Evolutionary conservation across 2,888 invertebrate genomes (phyloP).

Genomic region (Pachymerium ferrugineum): DNA sequence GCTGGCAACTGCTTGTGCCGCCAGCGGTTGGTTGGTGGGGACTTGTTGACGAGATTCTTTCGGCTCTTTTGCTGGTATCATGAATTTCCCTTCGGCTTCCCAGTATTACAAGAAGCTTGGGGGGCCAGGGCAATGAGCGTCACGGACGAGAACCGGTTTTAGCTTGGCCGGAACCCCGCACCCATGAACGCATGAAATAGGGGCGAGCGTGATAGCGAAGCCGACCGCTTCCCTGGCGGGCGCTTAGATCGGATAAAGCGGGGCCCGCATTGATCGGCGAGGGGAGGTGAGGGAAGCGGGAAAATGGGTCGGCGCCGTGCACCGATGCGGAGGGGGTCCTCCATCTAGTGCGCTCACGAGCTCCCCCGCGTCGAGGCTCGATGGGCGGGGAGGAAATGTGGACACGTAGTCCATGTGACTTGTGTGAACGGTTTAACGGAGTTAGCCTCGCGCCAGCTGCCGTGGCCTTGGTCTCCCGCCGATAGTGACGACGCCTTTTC

Average conservation of each 20-base stretch:
- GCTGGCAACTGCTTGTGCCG: slow-evolving; percentile 23
- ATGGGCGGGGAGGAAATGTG: not conserved
- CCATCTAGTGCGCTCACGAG: too few species aligned
- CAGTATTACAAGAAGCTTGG: not conserved
- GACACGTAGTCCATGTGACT: not conserved
- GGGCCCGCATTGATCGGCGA: slow-evolving; percentile 15
- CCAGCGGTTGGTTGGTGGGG: slow-evolving; percentile 1
- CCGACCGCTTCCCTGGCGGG: slow-evolving; percentile 8
- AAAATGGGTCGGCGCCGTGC: not conserved
- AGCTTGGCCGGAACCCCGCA: slow-evolving; percentile 30
- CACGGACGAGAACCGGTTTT: slow-evolving; percentile 28
- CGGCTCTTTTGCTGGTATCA: not conserved
- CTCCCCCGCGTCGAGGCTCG: not conserved
- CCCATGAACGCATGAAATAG: slow-evolving; percentile 5
- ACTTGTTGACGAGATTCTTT: not conserved
- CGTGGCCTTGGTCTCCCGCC: not conserved
- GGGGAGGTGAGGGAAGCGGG: not conserved
- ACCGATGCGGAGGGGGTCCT: not conserved
- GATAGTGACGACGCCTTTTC: not conserved
- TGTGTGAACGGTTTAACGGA: not conserved
- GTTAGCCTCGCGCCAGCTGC: not conserved
- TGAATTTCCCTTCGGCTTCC: not conserved
- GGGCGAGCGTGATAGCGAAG: not conserved
- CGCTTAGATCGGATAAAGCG: not conserved
- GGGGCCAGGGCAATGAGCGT: slow-evolving; percentile 12